phyloP scores from a whole-genome alignment of 2,113 vertebrate genomes.

The Menura novaehollandiae region DNA sequence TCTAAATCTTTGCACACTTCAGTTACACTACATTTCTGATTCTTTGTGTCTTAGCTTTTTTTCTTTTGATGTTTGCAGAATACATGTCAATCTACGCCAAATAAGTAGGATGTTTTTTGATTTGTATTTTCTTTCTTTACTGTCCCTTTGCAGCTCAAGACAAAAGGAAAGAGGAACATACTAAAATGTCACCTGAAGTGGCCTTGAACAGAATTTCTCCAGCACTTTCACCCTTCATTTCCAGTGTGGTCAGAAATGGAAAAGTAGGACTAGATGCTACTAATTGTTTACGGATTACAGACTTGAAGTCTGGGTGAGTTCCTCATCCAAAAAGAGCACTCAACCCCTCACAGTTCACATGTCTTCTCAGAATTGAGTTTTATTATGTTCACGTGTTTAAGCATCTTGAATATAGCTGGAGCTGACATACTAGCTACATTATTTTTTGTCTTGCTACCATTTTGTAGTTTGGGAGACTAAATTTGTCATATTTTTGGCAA shows the following conservation, averaged over 20 bases:
- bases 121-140: background rate
- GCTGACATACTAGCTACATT: background rate
- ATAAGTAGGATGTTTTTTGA: background rate
- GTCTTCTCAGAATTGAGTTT: background rate
- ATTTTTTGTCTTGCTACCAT: background rate
- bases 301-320: slow-evolving; percentile 95
- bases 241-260: slow-evolving; percentile 91
- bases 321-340: background rate
- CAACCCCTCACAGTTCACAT: background rate
- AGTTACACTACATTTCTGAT: background rate
- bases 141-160: slow-evolving; percentile 25
- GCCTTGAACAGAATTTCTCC: slow-evolving; percentile 93
- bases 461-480: background rate
- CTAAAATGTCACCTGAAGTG: slow-evolving; percentile 91
- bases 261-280: slow-evolving; percentile 95
- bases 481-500: slow-evolving; percentile 24
- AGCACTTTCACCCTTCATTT: slow-evolving; percentile 88
- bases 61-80: background rate
- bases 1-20: background rate
- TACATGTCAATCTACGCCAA: background rate
- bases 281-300: slow-evolving; percentile 92
- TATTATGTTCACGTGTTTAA: background rate
- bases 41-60: background rate
- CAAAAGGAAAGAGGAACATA: slow-evolving; percentile 53
- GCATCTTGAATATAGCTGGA: background rate